phyloP scores from a whole-genome alignment of 2,113 vertebrate species.

The Mustela nigripes region DNA sequence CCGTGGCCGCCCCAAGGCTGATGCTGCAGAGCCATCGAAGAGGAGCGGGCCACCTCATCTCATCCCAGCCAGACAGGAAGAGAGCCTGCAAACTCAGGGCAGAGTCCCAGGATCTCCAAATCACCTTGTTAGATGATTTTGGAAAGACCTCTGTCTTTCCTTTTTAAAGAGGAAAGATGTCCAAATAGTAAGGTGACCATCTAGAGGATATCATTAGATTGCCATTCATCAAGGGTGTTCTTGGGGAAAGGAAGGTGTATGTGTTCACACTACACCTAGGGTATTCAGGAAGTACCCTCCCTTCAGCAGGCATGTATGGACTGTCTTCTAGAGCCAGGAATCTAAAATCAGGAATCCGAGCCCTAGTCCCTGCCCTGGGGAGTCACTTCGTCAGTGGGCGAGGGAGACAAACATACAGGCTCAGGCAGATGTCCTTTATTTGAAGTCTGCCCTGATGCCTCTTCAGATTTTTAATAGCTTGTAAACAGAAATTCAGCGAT shows the following conservation, averaged over 20 bases:
- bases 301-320: not conserved
- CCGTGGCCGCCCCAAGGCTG: not conserved
- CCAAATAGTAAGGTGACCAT: not conserved
- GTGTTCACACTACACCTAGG: not conserved
- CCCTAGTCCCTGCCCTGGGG: not conserved
- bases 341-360: not conserved
- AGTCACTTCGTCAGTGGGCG: not conserved
- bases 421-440: not conserved
- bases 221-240: not conserved
- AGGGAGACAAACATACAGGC: not conserved
- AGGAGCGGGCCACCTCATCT: not conserved
- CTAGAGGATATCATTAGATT: not conserved
- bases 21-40: not conserved
- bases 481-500: not conserved
- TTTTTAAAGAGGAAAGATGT: conserved; percentile 33
- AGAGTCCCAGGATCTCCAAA: not conserved
- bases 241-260: not conserved
- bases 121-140: not conserved
- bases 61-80: not conserved
- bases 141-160: not conserved
- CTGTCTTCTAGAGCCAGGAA: not conserved
- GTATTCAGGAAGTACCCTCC: not conserved
- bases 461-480: not conserved
- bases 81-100: not conserved
- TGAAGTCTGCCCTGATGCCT: not conserved